Conservation (phyloP, 1,140 invertebrate genomes). For the Drosophila ficusphila region DNA sequence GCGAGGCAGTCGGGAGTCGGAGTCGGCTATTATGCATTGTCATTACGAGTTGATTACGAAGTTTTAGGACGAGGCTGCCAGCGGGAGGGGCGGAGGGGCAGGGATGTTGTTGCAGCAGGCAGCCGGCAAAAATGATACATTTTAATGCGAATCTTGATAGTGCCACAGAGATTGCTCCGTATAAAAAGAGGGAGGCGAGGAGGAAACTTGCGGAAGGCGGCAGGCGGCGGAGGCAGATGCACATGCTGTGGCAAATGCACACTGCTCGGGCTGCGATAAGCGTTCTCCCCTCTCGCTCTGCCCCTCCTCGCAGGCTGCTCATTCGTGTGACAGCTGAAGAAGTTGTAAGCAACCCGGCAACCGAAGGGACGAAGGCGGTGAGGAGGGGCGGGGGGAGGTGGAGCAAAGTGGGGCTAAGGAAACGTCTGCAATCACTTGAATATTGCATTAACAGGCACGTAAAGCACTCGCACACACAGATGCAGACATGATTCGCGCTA, state of each 20-base stretch:
- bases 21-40: constrained; percentile 70
- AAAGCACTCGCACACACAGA: constrained; percentile 51
- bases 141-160: constrained; percentile 84
- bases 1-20: constrained; percentile 58
- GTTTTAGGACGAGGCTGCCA: constrained; percentile 65
- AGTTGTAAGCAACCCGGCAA: constrained; percentile 68
- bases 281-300: constrained; percentile 15
- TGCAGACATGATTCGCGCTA: constrained; percentile 51
- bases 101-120: constrained; percentile 48
- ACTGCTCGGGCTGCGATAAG: constrained; percentile 68
- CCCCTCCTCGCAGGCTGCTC: constrained; percentile 44
- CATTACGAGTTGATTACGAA: constrained; percentile 82
- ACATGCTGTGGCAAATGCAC: constrained; percentile 52
- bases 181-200: constrained; percentile 50
- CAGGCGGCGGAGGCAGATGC: constrained; percentile 12
- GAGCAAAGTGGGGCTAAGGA: constrained; percentile 16
- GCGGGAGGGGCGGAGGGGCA: constrained; percentile 16
- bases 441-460: constrained; percentile 83
- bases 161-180: constrained; percentile 72
- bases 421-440: constrained; percentile 82
- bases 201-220: constrained; percentile 59
- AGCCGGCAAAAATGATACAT: constrained; percentile 83
- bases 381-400: not conserved
- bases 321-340: constrained; percentile 80
- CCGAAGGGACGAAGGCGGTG: constrained; percentile 6